Percentiles rank a stretch among this genome's conserved stretches.
Evolutionary conservation across 2,113 vertebrate species (phyloP).

Genomic region (Quiscalus mexicanus): DNA sequence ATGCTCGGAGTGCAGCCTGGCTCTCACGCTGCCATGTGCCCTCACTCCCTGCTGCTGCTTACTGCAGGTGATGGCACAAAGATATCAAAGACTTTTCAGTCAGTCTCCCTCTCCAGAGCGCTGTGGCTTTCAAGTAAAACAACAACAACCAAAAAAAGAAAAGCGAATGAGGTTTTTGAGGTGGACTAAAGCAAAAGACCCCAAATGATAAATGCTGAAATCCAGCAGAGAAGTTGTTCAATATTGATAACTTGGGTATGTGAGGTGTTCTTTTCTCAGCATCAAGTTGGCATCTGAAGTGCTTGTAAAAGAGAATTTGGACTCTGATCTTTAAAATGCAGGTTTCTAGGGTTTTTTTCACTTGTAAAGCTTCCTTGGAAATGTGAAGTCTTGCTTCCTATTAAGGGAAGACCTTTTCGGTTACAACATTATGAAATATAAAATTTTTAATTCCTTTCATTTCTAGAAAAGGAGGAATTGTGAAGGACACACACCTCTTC

Average conservation of each 20-base stretch:
- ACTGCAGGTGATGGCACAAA: not conserved
- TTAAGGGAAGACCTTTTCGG: not conserved
- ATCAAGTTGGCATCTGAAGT: not conserved
- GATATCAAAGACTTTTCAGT: not conserved
- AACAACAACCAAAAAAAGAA: no score
- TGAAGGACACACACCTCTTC: not conserved
- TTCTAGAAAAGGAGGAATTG: not conserved
- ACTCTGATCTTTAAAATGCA: not conserved
- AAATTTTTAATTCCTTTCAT: not conserved
- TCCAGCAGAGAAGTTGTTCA: not conserved
- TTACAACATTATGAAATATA: not conserved
- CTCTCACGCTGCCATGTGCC: not conserved
- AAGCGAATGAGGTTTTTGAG: not conserved
- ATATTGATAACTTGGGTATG: not conserved
- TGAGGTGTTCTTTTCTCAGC: not conserved
- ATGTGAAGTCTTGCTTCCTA: fast-evolving
- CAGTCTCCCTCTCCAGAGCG: not conserved
- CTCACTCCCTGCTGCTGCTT: not conserved
- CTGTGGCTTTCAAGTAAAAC: not conserved
- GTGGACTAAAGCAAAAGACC: not conserved
- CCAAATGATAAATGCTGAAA: not conserved
- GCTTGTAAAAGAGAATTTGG: not conserved
- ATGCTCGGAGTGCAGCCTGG: not conserved
- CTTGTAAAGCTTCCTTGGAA: not conserved
- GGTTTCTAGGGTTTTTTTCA: not conserved